These are phyloP conservation scores for Lepilemur septentrionalis DNA, from an alignment of 2,797 vertebrate species.

Conservation along the genomic window DNA sequence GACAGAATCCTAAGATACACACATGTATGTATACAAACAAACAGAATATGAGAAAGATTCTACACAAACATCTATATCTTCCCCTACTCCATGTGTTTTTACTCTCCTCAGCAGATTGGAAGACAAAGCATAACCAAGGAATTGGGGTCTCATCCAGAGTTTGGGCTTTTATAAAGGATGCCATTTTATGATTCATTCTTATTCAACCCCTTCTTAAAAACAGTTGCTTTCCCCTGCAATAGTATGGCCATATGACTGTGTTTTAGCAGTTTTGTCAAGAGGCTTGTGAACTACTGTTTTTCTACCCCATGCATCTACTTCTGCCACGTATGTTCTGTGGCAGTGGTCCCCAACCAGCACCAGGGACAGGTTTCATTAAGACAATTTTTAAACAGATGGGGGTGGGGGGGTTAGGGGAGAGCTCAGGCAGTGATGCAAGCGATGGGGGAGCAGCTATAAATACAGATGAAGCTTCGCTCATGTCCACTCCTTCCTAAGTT, in stretches of 20 bases:
- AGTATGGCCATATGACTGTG: background rate
- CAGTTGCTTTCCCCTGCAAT: background rate
- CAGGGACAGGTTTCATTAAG: no score
- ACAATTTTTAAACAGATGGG: no score
- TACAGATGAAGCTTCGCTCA: no score
- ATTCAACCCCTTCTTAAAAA: background rate
- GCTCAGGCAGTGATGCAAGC: no score
- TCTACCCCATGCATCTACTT: background rate
- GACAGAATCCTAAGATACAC: background rate
- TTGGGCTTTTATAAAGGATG: background rate
- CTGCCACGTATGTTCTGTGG: background rate
- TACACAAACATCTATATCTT: fast-evolving
- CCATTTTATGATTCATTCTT: background rate
- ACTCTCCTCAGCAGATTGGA: background rate
- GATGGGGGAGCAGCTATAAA: no score
- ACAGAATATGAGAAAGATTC: background rate
- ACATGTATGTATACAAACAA: fast-evolving
- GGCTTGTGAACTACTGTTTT: background rate
- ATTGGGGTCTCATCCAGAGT: background rate
- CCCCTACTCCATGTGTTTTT: background rate
- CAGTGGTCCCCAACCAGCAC: no score
- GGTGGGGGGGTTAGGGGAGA: no score
- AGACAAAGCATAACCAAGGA: background rate
- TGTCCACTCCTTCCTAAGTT: no score
- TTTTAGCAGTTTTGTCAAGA: background rate